phyloP scores from a whole-genome alignment of 1,140 invertebrate species.

The Drosophila setifemur region DNA sequence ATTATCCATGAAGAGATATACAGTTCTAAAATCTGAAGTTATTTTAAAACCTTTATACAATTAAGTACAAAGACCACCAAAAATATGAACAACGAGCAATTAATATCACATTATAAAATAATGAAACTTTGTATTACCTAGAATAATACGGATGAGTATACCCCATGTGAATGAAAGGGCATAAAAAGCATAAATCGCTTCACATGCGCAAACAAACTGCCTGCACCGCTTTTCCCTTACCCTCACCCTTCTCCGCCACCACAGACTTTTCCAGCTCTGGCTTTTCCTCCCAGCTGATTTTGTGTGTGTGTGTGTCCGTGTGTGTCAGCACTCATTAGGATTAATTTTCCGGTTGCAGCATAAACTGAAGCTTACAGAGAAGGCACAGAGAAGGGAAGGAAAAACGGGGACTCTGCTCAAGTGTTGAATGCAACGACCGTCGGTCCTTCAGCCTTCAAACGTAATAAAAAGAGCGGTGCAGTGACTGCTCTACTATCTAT shows the following conservation, averaged over 20 bases:
- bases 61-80: too few species aligned
- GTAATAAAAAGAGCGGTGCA: slow-evolving; percentile 55
- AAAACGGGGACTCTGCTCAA: slow-evolving; percentile 39
- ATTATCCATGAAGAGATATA: too few species aligned
- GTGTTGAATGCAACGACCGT: slow-evolving; percentile 47
- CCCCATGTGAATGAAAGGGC: slow-evolving; percentile 3
- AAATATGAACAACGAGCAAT: too few species aligned
- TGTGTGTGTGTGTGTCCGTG: slow-evolving; percentile 34
- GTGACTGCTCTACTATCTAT: not conserved
- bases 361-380: slow-evolving; percentile 72
- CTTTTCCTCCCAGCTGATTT: slow-evolving; percentile 10
- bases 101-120: too few species aligned
- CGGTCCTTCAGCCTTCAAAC: slow-evolving; percentile 62
- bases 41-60: too few species aligned
- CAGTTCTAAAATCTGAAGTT: too few species aligned
- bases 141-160: not conserved
- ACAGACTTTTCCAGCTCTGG: not conserved
- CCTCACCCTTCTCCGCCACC: not conserved
- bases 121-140: too few species aligned
- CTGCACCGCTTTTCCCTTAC: slow-evolving; percentile 6
- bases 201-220: slow-evolving; percentile 62
- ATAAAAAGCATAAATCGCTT: slow-evolving; percentile 73
- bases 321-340: slow-evolving; percentile 79
- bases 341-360: slow-evolving; percentile 79
- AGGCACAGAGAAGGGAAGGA: slow-evolving; percentile 13